Evolutionary conservation across 2,797 vertebrate genomes (phyloP), one percentile per base, ranked within the genome.

Genomic region (Danio kyathit): DNA sequence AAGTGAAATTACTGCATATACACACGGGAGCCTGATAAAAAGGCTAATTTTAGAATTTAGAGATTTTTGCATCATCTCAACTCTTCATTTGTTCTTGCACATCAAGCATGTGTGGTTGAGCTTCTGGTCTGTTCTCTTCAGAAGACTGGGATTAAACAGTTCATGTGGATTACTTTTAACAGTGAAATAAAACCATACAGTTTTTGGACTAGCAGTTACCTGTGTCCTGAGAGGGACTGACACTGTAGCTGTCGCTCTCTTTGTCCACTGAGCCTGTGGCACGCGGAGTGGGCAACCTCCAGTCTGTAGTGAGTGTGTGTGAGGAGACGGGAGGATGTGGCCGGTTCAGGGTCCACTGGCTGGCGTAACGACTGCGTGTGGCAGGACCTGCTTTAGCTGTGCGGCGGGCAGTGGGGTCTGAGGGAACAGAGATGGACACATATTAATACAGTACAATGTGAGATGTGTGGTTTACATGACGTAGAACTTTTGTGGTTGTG

Each of bases 321-420:
- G 98, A 96, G 81, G 97, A 98, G 91, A 97, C 96, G 87, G 97
- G 97, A 75, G 97, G 97, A 86, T 99, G 97, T 0, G 97, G 97
- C 81, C 97, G 94, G 92, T 99, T 99, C 83, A 99, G 95, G n/a
- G 98, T 99, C 98, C 98, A 99, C 90, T 99, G 98, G 90, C 98
- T 99, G 87, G 98, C 97, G 0, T 99, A 99, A 84, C 97, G 96
- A 91, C 96, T 98, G 78, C 98, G 95, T 0, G 97, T 94, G 0
- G 97, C 95, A 66, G 98, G 97, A 66, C 96, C 97, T 0, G 96
- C 95, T 93, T 99, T 99, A 88, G 96, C 96, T 12, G 95, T 99
- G 90, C 97, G 96, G 91, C 97, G 96, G 84, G 98, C 97, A 88
- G 97, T 99, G 80, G 98, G 97, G 90, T 99, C 98, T 99, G 90